A percentile compares a stretch with the other conserved stretches of the same genome.
These are phyloP conservation scores for Eupithecia vulgata DNA, from an alignment of 2,888 invertebrate species.

Conservation along the genomic window DNA sequence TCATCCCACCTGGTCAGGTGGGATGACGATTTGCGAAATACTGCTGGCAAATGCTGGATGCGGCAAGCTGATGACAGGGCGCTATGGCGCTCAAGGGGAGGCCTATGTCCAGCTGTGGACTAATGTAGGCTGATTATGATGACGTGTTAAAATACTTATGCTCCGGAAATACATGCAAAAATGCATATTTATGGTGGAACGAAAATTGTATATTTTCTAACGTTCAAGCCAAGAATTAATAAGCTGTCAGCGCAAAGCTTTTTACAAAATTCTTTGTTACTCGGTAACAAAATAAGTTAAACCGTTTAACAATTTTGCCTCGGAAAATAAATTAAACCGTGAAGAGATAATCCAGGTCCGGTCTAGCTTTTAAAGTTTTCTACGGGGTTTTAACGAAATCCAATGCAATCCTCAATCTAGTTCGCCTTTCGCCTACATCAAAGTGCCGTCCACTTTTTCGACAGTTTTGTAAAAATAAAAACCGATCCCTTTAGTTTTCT, in stretches of 20 bases:
- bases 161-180: slow-evolving; percentile 9
- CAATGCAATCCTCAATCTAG: neutral
- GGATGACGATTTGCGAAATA: too few species aligned
- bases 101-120: too few species aligned
- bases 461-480: neutral
- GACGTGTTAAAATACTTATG: too few species aligned
- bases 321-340: slow-evolving; percentile 62
- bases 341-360: slow-evolving; percentile 49
- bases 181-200: slow-evolving; percentile 1
- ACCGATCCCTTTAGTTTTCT: neutral
- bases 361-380: neutral
- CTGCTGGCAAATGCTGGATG: too few species aligned
- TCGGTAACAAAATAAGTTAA: slow-evolving; percentile 36
- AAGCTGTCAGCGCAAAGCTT: slow-evolving; percentile 43
- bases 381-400: neutral
- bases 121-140: too few species aligned
- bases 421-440: neutral
- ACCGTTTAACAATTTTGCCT: slow-evolving; percentile 54
- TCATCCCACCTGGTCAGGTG: too few species aligned
- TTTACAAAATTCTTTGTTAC: slow-evolving; percentile 47
- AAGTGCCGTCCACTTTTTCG: neutral
- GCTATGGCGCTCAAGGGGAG: too few species aligned
- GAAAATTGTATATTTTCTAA: slow-evolving; percentile 23
- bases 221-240: slow-evolving; percentile 42
- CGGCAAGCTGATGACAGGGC: too few species aligned